phyloP scores from a whole-genome alignment of 2,888 invertebrate species.

The Drosophila mayaguana region DNA sequence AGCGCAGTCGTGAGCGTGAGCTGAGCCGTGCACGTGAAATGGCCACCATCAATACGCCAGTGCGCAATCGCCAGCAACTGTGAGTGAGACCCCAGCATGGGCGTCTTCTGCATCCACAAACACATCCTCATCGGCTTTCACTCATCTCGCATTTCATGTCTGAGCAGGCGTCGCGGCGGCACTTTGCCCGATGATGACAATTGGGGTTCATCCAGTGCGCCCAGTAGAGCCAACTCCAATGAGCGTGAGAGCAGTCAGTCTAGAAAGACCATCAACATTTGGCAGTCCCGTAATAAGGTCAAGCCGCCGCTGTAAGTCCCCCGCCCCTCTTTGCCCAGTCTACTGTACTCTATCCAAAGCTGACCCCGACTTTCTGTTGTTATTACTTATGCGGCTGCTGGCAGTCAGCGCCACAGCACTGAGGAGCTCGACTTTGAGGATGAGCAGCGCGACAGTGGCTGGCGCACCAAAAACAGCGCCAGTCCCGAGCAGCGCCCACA shows the following conservation, averaged over 20 bases:
- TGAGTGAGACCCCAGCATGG: slow-evolving; percentile 55
- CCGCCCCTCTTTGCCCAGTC: not conserved
- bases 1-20: slow-evolving; percentile 72
- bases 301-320: slow-evolving; percentile 70
- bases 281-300: slow-evolving; percentile 64
- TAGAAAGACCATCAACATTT: slow-evolving; percentile 65
- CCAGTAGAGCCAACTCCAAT: slow-evolving; percentile 79
- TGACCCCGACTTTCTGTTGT: slow-evolving; percentile 9
- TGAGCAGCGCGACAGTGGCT: slow-evolving; percentile 58
- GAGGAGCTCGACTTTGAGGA: slow-evolving; percentile 77
- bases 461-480: slow-evolving; percentile 60
- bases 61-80: slow-evolving; percentile 76
- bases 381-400: not conserved
- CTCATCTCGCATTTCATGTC: slow-evolving; percentile 46
- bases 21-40: slow-evolving; percentile 74
- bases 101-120: not conserved
- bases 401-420: slow-evolving; percentile 77
- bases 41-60: slow-evolving; percentile 64
- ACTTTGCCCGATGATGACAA: slow-evolving; percentile 70
- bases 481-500: slow-evolving; percentile 58
- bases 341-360: too few species aligned
- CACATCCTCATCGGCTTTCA: slow-evolving; percentile 35
- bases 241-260: slow-evolving; percentile 80
- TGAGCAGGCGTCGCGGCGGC: slow-evolving; percentile 68
- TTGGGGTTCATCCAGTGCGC: slow-evolving; percentile 80